These are phyloP conservation scores for Heliconius hermathena DNA, from an alignment of 1,140 invertebrate species.

Conservation along the genomic window DNA sequence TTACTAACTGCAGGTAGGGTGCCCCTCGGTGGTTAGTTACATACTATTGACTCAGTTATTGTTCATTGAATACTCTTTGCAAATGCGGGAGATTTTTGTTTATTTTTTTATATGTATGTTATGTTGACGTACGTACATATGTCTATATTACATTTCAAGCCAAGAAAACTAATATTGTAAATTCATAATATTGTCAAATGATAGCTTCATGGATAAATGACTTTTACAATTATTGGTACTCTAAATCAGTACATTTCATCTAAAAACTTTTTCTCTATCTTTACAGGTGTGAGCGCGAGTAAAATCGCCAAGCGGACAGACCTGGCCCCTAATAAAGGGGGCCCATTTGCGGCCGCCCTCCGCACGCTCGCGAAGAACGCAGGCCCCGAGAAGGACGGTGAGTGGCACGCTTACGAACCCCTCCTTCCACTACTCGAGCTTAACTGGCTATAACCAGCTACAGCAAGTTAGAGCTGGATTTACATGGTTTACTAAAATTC, in stretches of 20 bases:
- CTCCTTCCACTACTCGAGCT: conserved; percentile 1
- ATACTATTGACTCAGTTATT: neutral
- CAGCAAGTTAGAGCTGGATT: neutral
- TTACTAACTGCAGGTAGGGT: neutral
- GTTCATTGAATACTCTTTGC: neutral
- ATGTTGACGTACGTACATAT: neutral
- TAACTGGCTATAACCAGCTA: neutral
- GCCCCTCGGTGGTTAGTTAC: neutral
- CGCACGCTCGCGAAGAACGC: conserved; percentile 88
- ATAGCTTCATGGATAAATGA: no score
- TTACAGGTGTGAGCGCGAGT: conserved; percentile 72
- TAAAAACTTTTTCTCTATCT: conserved; percentile 31
- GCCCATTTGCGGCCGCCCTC: conserved; percentile 86
- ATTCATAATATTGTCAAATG: no score
- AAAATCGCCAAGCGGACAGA: conserved; percentile 77
- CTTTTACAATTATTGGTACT: no score
- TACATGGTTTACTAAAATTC: no score
- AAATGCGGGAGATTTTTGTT: neutral
- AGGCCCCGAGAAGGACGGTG: conserved; percentile 79
- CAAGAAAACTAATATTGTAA: no score
- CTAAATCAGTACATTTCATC: no score
- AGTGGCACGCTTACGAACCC: conserved; percentile 48
- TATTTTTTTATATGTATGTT: neutral
- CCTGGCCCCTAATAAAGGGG: conserved; percentile 69
- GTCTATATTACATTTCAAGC: no score